Base-by-base conservation (phyloP, 1,140 invertebrate genomes). In the Pseudobourletiella spinata region DNA sequence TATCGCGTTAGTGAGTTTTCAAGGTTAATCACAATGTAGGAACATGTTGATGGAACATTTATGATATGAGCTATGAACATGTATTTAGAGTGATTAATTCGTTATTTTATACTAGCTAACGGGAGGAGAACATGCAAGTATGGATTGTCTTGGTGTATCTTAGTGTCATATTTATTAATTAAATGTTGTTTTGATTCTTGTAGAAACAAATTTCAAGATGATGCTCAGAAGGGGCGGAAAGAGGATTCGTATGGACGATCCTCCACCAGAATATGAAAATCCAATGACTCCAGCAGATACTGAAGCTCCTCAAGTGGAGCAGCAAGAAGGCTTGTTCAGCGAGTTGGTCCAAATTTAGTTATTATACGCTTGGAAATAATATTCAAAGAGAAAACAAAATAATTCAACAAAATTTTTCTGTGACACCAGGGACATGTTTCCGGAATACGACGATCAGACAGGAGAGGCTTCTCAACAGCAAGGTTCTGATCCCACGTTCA, bases 181-280 rank as follows among this genome's bases (percentile, higher is more conserved):
- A 48, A 48, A 15, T 39, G 8, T 39, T 39, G 8, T 39, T 39
- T 39, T 39, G 8, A 39, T 39, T 39, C n/a, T 39, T 8, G n/a
- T 39, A 39, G 32, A n/a, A 8, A 8, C 32, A 18, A 14, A 42
- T 18, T 42, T 20, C 58, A 66, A 60, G 46, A 79, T 74, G 72
- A 89, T 90, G 86, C 84, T 87, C 74, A 81, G 87, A 65, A 79
- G 87, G 62, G 87, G 87, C 68, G 89, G 89, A 51, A 92, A 91
- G 77, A 80, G 88, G 57, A 92, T 91, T 71, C 85, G 89, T 43
- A 90, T 93, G 87, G 89, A 62, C 25, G 59, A 58, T 59, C 80
- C 81, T 14, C 87, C 88, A 51, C 86, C 86, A 22, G 87, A 90
- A 73, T 90, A 89, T 73, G 87, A 89, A 24, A 84, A 83, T 61